Evolutionary conservation across 2,888 invertebrate genomes (phyloP).

Genomic region (Cloeon dipterum): DNA sequence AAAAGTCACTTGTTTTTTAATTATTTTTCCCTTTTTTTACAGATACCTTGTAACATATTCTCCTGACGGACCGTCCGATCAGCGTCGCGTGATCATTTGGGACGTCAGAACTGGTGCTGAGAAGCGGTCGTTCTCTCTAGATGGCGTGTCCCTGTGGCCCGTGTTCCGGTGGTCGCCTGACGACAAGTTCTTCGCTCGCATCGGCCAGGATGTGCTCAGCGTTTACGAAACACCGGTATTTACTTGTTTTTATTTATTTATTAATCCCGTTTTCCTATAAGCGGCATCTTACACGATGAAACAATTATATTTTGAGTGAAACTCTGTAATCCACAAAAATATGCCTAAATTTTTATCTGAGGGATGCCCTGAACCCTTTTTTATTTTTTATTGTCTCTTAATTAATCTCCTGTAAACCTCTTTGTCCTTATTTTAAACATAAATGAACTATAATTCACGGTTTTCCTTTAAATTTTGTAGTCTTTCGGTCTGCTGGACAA

Average conservation of each 20-base stretch:
- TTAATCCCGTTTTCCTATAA: neutral
- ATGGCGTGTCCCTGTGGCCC: constrained; percentile 67
- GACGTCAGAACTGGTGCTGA: constrained; percentile 87
- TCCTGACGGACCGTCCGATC: constrained; percentile 34
- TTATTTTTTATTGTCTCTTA: neutral
- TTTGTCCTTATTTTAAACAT: constrained; percentile 3
- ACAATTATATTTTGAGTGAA: too few species aligned
- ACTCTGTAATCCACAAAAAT: neutral
- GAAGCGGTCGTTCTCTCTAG: constrained; percentile 73
- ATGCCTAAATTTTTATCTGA: too few species aligned
- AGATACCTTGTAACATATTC: constrained; percentile 85
- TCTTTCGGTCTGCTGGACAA: constrained; percentile 85
- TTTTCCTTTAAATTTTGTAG: constrained; percentile 18
- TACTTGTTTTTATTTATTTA: constrained; percentile 14
- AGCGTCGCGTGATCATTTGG: constrained; percentile 83
- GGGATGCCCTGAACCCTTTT: neutral
- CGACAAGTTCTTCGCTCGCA: constrained; percentile 81
- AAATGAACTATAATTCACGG: neutral
- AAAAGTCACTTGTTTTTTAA: too few species aligned
- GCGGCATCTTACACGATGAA: neutral
- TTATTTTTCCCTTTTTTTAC: constrained; percentile 3
- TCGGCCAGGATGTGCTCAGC: constrained; percentile 62
- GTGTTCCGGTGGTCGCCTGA: constrained; percentile 95
- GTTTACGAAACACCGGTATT: constrained; percentile 91
- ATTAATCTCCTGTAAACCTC: neutral